Conservation (phyloP, 2,113 vertebrate species). For the Dissostichus mawsoni region DNA sequence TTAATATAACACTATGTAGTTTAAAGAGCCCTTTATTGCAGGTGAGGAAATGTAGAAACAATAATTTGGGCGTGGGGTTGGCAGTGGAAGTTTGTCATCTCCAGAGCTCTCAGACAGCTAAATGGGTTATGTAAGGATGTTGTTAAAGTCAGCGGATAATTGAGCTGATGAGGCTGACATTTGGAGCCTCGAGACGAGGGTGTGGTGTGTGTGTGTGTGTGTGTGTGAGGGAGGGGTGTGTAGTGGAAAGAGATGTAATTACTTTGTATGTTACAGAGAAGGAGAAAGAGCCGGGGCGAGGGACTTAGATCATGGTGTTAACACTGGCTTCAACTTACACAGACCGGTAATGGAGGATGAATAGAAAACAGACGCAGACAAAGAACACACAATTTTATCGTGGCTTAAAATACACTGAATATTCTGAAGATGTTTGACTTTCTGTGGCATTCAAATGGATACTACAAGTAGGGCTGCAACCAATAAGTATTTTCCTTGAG, state of each 20-base stretch:
- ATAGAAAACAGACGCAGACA: constrained; percentile 12
- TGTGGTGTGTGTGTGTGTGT: constrained; percentile 36
- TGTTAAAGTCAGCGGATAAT: constrained; percentile 63
- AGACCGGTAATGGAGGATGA: not conserved
- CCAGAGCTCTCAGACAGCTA: constrained; percentile 20
- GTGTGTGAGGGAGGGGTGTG: constrained; percentile 26
- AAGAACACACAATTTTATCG: constrained; percentile 12
- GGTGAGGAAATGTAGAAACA: constrained; percentile 36
- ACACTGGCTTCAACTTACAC: constrained; percentile 24
- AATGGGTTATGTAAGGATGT: constrained; percentile 60
- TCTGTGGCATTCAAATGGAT: constrained; percentile 1
- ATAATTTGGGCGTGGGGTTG: constrained; percentile 20
- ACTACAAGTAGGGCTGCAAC: not conserved
- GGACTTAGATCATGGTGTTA: constrained; percentile 25
- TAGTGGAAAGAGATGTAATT: constrained; percentile 67
- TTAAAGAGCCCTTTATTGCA: constrained; percentile 1
- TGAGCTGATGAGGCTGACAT: constrained; percentile 74
- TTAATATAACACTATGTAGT: constrained; percentile 25
- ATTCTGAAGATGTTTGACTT: constrained; percentile 1
- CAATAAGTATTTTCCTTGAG: not conserved
- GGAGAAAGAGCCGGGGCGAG: constrained; percentile 21
- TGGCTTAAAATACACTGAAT: constrained; percentile 33
- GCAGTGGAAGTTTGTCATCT: constrained; percentile 31
- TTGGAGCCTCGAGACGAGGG: constrained; percentile 67
- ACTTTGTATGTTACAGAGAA: constrained; percentile 61